These are phyloP conservation scores for Zaprionus gabonicus DNA, from an alignment of 1,140 invertebrate species.

Conservation along the genomic window DNA sequence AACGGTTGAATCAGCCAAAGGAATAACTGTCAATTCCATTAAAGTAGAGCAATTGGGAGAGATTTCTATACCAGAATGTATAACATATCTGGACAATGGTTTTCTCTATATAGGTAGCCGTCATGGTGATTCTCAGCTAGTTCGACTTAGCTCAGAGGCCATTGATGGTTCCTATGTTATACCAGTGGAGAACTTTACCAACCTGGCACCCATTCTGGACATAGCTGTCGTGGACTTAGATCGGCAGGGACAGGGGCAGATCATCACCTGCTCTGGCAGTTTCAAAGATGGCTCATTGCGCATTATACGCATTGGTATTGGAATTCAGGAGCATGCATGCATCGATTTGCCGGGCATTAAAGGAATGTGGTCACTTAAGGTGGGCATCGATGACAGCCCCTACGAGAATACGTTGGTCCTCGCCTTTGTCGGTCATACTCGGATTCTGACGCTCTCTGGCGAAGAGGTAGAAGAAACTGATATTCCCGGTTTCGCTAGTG, in stretches of 20 bases:
- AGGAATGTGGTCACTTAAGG: conserved; percentile 97
- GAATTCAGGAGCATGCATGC: conserved; percentile 98
- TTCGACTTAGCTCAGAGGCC: conserved; percentile 94
- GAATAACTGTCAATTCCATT: conserved; percentile 93
- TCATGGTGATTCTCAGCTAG: conserved; percentile 97
- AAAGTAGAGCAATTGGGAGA: conserved; percentile 97
- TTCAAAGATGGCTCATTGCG: conserved; percentile 98
- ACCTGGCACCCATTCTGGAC: conserved; percentile 98
- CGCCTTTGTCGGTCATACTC: conserved; percentile 97
- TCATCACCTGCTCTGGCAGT: conserved; percentile 98
- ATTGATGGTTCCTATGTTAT: conserved; percentile 96
- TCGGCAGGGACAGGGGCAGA: conserved; percentile 97
- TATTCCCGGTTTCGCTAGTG: conserved; percentile 94
- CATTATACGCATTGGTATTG: conserved; percentile 98
- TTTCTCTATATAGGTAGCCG: conserved; percentile 98
- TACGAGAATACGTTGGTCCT: conserved; percentile 95
- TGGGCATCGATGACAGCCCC: conserved; percentile 86
- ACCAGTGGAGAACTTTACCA: conserved; percentile 98
- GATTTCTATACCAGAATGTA: conserved; percentile 98
- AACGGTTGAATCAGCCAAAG: conserved; percentile 88
- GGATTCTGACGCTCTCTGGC: conserved; percentile 94
- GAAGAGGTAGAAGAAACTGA: conserved; percentile 99
- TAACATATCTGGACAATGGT: conserved; percentile 99
- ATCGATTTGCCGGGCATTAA: conserved; percentile 99
- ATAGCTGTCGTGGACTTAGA: conserved; percentile 99